A percentile compares a stretch with the other conserved stretches of the same genome.
Conservation (phyloP, 2,888 invertebrate genomes). For the Eupithecia insigniata region DNA sequence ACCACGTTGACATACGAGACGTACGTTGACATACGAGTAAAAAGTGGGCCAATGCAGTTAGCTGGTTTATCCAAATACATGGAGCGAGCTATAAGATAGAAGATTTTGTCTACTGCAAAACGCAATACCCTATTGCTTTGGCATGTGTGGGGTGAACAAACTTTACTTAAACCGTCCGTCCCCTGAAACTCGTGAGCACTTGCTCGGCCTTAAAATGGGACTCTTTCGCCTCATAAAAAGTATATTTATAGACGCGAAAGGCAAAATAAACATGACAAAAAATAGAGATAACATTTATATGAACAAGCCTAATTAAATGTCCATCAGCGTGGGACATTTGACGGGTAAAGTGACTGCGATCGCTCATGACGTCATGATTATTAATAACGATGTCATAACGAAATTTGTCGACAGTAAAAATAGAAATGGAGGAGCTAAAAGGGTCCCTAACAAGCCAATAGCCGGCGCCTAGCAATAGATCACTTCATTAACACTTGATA, state of each 20-base stretch:
- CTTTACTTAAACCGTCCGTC: constrained; percentile 67
- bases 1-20: too few species aligned
- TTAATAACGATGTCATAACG: constrained; percentile 13
- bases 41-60: neutral
- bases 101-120: constrained; percentile 15
- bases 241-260: constrained; percentile 43
- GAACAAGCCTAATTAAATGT: constrained; percentile 34
- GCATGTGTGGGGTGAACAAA: constrained; percentile 68
- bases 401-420: constrained; percentile 14
- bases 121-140: constrained; percentile 41
- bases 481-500: constrained; percentile 41
- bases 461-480: constrained; percentile 34
- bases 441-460: constrained; percentile 17
- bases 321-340: constrained; percentile 1
- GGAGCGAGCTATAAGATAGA: neutral
- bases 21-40: too few species aligned
- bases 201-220: constrained; percentile 57
- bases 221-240: constrained; percentile 49
- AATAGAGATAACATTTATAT: constrained; percentile 27
- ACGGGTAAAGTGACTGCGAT: neutral
- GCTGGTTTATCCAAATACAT: neutral
- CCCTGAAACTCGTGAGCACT: constrained; percentile 71
- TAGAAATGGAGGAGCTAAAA: constrained; percentile 31
- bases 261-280: constrained; percentile 32
- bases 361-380: constrained; percentile 17